Evolutionary conservation across 2,888 invertebrate genomes (phyloP), one percentile per base, ranked within the genome.

Genomic region (Apamea crenata): DNA sequence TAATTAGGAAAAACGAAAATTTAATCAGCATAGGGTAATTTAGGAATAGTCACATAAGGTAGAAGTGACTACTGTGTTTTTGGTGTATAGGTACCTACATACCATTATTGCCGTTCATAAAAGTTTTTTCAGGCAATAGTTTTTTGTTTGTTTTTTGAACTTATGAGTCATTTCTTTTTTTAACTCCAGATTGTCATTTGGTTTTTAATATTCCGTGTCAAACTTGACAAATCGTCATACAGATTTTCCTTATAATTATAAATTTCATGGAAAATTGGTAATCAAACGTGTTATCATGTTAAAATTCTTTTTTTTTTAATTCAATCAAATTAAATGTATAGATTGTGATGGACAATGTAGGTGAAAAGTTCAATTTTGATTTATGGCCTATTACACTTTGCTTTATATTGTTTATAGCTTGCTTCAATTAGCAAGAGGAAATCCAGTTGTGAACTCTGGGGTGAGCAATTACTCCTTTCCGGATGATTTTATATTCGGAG

Each of bases 401-500:
- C 7, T 47, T 25, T 4, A 32, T 32, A 21, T 4, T 63, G 18
- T 29, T 73, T 18, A 40, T 85, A 96, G 96, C 93, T 90, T 94
- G 90, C 90, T 94, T 88, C 93, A 91, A 86, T 77, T 89, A 82
- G 90, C 93, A 91, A 93, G 92, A 86, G 92, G 92, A 85, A 92
- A 86, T 77, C 82, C 89, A 74, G 91, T 89, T 80, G 87, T 82
- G 68, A 88, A 88, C 70, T 86, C 90, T 83, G 94, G 94, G 87
- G 67, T 92, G 78, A 95, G 93, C 90, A 95, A 95, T 88, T 96
- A 96, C 89, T 90, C 94, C 71, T 97, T 97, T 89, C 97, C 97
- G 1, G 91, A 96, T 75, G 95, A 97, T 88, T 97, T 98, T 91
- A 94, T 97, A 53, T 97, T 98, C 88, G 97, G 97, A 67, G 96